Percentiles rank a stretch among this genome's conserved stretches.
phyloP scores from a whole-genome alignment of 2,888 invertebrate species.

The Ischnus inquisitorius region DNA sequence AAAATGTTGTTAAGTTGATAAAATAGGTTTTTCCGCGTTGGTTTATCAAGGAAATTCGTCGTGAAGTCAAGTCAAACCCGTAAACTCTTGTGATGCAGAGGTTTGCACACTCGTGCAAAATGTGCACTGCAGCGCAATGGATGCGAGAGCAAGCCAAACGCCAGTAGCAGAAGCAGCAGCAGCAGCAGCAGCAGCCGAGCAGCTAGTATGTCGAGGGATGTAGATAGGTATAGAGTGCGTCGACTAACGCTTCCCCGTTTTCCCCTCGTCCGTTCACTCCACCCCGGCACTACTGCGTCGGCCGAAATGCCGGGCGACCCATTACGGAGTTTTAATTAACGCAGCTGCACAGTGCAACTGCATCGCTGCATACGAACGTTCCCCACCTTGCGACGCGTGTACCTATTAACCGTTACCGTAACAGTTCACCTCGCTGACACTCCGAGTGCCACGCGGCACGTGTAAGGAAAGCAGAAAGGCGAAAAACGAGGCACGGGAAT shows the following conservation, averaged over 20 bases:
- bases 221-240: slow-evolving; percentile 34
- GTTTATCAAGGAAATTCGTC: slow-evolving; percentile 35
- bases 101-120: slow-evolving; percentile 41
- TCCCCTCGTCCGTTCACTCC: slow-evolving; percentile 47
- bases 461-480: slow-evolving; percentile 30
- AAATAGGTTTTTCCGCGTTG: slow-evolving; percentile 22
- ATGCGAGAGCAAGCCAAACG: slow-evolving; percentile 24
- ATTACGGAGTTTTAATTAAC: slow-evolving; percentile 79
- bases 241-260: slow-evolving; percentile 51
- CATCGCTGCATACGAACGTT: slow-evolving; percentile 64
- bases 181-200: slow-evolving; percentile 14
- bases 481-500: slow-evolving; percentile 55
- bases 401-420: slow-evolving; percentile 75
- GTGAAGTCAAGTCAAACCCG: slow-evolving; percentile 39
- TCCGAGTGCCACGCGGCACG: slow-evolving; percentile 37
- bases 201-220: slow-evolving; percentile 38
- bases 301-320: slow-evolving; percentile 73
- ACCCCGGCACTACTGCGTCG: slow-evolving; percentile 53
- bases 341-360: slow-evolving; percentile 66
- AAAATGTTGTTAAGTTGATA: background rate
- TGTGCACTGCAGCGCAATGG: slow-evolving; percentile 35
- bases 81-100: slow-evolving; percentile 34
- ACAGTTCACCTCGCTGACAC: slow-evolving; percentile 65
- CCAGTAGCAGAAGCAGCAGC: slow-evolving; percentile 21
- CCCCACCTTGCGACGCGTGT: slow-evolving; percentile 67